phyloP scores from a whole-genome alignment of 2,888 invertebrate genomes.

The Uropetala carovei region DNA sequence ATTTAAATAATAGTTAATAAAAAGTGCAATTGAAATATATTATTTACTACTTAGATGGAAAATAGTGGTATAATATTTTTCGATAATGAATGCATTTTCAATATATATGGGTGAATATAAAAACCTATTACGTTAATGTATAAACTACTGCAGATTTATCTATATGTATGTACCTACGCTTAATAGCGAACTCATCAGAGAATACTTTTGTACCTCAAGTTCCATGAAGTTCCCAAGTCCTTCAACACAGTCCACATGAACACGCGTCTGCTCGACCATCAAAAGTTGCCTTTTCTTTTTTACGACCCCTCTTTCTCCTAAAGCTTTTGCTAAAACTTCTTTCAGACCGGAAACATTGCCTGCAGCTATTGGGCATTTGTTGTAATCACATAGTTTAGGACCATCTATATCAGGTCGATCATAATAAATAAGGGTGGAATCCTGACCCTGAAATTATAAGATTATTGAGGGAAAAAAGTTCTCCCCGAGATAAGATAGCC shows the following conservation, averaged over 20 bases:
- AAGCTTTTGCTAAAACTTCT: conserved; percentile 78
- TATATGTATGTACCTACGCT: neutral
- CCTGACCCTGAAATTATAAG: conserved; percentile 75
- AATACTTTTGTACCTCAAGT: conserved; percentile 81
- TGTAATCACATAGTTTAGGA: conserved; percentile 87
- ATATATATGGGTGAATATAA: too few relatives aligned
- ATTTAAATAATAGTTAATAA: too few relatives aligned
- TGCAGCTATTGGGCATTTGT: conserved; percentile 77
- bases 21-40: too few relatives aligned
- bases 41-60: too few relatives aligned
- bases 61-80: too few relatives aligned
- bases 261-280: conserved; percentile 87
- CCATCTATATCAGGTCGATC: conserved; percentile 86
- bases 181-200: neutral
- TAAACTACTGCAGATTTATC: neutral
- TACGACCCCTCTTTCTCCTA: conserved; percentile 86
- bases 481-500: neutral
- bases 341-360: conserved; percentile 77
- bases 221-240: conserved; percentile 89
- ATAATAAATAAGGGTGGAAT: conserved; percentile 87
- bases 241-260: conserved; percentile 92
- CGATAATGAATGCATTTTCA: too few relatives aligned
- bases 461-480: neutral
- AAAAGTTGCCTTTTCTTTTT: conserved; percentile 87
- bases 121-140: too few relatives aligned